Conservation (phyloP, 2,888 invertebrate species). For the Ophonus ardosiacus region DNA sequence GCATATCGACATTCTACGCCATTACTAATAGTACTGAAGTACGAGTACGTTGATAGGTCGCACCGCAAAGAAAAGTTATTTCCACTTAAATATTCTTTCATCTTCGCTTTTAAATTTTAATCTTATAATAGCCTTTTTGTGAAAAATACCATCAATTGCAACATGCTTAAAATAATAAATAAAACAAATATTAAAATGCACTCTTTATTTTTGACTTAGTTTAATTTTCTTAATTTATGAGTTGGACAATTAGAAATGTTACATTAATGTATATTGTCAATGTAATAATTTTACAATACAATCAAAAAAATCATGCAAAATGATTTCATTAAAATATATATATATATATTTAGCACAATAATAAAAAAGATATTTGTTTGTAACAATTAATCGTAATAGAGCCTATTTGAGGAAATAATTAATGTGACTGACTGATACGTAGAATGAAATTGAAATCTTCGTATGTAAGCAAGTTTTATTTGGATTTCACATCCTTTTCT, state of each 20-base stretch:
- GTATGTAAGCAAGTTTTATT: slow-evolving; percentile 39
- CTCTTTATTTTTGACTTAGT: slow-evolving; percentile 25
- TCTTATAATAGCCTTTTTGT: too few relatives aligned
- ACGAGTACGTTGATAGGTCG: neutral
- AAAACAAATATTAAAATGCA: slow-evolving; percentile 32
- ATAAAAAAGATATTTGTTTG: neutral
- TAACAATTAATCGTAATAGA: slow-evolving; percentile 27
- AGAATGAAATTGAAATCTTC: slow-evolving; percentile 3
- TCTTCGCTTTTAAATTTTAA: too few relatives aligned
- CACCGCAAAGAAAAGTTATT: neutral
- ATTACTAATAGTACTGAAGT: slow-evolving; percentile 11
- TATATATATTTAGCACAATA: slow-evolving; percentile 25
- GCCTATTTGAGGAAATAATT: slow-evolving; percentile 11
- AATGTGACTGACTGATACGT: neutral
- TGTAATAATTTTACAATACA: slow-evolving; percentile 27
- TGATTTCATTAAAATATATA: slow-evolving; percentile 24
- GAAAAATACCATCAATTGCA: too few relatives aligned
- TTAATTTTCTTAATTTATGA: slow-evolving; percentile 31
- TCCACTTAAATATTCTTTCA: too few relatives aligned
- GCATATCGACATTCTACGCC: slow-evolving; percentile 26
- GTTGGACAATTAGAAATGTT: slow-evolving; percentile 36
- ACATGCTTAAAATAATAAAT: neutral
- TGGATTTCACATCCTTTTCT: slow-evolving; percentile 71
- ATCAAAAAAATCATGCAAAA: slow-evolving; percentile 8
- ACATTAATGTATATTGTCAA: slow-evolving; percentile 47